Evolutionary conservation across 1,140 invertebrate genomes (phyloP), one percentile per base, ranked within the genome.

Genomic region (Achatina immaculata): DNA sequence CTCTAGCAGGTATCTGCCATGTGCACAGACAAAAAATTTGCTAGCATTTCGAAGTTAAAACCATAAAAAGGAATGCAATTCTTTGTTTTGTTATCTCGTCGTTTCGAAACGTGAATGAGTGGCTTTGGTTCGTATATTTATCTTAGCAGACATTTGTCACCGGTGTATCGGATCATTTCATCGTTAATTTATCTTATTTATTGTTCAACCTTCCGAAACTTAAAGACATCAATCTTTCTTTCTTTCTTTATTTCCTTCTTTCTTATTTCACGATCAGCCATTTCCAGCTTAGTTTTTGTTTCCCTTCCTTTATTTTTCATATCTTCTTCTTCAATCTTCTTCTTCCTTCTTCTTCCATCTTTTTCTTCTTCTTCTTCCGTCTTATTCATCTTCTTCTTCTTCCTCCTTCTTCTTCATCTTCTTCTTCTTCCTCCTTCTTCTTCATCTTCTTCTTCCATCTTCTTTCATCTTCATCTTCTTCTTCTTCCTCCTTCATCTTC

Each of bases 361-460:
- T 36, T 72, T 34, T 38, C n/a, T 72, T 34, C 36, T 36, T 72
- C 69, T 38, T 42, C 36, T 34, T 72, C 36, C n/a, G n/a, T n/a
- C n/a, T n/a, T n/a, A n/a, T n/a, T n/a, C n/a, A n/a, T 72, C 69
- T 36, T 42, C 36, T 34, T 72, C 36, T 42, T 34, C n/a, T 36
- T 42, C 69, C 36, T 42, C 36, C 69, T 72, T 36, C n/a, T 34
- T 72, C 36, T 42, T 34, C 36, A 9, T 72, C 34, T 72, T 36
- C n/a, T 34, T 38, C 36, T 72, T 34, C n/a, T 36, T 66, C 62
- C n/a, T 36, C n/a, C 62, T 66, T 36, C n/a, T 36, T 66, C 62
- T 66, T 36, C n/a, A 7, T 66, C n/a, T 66, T 24, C n/a, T 36
- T 66, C 62, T 66, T 36, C n/a, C 45, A 11, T 48, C 19, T 19